Conservation (phyloP, 2,113 vertebrate genomes). For the Passer domesticus region DNA sequence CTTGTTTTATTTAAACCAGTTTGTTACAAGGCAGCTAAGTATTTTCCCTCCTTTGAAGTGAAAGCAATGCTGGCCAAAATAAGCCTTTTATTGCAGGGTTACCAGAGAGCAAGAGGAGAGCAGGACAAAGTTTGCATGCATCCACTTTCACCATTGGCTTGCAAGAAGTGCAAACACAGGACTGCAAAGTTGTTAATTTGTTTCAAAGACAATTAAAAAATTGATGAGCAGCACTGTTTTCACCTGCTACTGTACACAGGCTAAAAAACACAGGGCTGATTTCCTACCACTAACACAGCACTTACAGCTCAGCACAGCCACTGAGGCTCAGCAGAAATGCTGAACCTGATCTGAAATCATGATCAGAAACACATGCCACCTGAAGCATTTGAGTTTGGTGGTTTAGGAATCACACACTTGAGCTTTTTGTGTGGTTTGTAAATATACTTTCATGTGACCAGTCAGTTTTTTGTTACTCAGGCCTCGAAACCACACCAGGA, state of each 20-base stretch:
- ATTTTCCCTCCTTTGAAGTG: not conserved
- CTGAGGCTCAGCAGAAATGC: not conserved
- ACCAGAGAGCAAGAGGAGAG: not conserved
- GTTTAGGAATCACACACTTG: fast-evolving
- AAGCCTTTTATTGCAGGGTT: not conserved
- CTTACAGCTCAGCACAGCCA: not conserved
- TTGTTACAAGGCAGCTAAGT: not conserved
- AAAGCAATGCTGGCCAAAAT: not conserved
- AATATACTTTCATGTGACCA: not conserved
- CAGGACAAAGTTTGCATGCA: fast-evolving
- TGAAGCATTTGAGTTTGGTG: fast-evolving
- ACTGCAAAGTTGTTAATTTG: fast-evolving
- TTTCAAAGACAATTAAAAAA: not conserved
- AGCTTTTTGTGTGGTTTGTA: not conserved
- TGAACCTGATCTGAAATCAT: fast-evolving
- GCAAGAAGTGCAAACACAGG: fast-evolving
- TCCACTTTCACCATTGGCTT: not conserved
- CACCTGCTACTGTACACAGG: not conserved
- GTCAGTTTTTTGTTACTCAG: not conserved
- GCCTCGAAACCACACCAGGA: not conserved
- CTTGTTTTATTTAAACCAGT: not conserved
- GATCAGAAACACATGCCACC: fast-evolving
- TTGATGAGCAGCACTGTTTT: not conserved
- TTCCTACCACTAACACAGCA: not conserved
- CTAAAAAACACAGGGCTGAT: fast-evolving